Evolutionary conservation across 1,140 invertebrate genomes (phyloP).

Genomic region (Hycleus cichorii): DNA sequence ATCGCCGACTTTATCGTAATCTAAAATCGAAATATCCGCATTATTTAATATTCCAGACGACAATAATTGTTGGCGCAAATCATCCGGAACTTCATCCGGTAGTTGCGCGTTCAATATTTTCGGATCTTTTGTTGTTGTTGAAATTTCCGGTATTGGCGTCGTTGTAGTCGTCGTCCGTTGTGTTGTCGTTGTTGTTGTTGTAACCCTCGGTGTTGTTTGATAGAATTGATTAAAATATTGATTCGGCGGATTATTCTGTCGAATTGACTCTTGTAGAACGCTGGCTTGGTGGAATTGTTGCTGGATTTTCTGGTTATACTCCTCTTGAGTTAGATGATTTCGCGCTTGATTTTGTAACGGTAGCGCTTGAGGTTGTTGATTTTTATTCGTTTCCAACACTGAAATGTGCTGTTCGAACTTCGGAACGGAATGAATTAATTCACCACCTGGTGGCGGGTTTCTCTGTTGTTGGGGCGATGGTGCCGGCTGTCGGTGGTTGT

Average conservation of each 20-base stretch:
- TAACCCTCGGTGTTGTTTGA: conserved; percentile 19
- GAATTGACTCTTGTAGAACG: conserved; percentile 6
- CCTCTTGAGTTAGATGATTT: conserved; percentile 5
- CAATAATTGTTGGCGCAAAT: conserved; percentile 72
- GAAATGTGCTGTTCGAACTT: conserved; percentile 69
- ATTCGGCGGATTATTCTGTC: neutral
- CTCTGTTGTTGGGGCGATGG: conserved; percentile 28
- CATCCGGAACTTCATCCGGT: conserved; percentile 80
- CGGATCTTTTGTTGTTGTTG: conserved; percentile 38
- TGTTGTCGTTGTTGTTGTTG: neutral
- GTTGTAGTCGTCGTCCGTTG: conserved; percentile 39
- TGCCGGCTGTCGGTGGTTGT: conserved; percentile 14
- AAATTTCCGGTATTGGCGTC: conserved; percentile 34
- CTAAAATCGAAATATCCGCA: conserved; percentile 76
- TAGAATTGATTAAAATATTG: conserved; percentile 13
- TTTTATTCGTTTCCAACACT: conserved; percentile 38
- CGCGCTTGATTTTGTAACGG: neutral
- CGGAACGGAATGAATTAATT: conserved; percentile 64
- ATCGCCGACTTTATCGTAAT: conserved; percentile 83
- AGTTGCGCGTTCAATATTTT: conserved; percentile 53
- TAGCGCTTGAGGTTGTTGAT: conserved; percentile 11
- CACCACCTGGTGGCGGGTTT: conserved; percentile 51
- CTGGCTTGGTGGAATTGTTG: conserved; percentile 21
- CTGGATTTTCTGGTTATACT: conserved; percentile 25
- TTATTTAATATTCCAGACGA: conserved; percentile 78